Conservation (phyloP, 2,888 invertebrate species). For the Noctua pronuba region DNA sequence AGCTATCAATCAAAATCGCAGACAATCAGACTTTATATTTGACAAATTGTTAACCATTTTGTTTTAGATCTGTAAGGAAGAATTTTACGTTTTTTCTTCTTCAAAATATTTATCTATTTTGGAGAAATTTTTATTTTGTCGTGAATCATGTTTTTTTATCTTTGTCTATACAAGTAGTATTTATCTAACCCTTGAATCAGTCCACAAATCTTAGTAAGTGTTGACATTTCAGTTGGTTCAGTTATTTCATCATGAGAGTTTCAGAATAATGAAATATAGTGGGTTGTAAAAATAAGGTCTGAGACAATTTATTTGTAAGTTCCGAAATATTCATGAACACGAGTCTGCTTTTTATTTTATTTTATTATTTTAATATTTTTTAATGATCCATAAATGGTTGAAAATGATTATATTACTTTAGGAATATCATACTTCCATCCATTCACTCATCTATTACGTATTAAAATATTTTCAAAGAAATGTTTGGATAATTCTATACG, state of each 20-base stretch:
- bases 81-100: not conserved
- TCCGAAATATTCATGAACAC: not conserved
- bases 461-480: not conserved
- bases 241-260: not conserved
- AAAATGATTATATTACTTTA: not conserved
- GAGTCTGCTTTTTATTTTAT: not conserved
- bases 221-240: not conserved
- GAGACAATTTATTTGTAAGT: not conserved
- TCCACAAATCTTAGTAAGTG: not conserved
- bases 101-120: not conserved
- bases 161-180: not conserved
- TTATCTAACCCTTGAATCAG: not conserved
- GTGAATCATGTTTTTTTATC: not conserved
- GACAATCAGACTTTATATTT: constrained; percentile 22
- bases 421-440: not conserved
- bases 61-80: not conserved
- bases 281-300: not conserved
- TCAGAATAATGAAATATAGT: not conserved
- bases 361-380: not conserved
- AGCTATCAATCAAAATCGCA: constrained; percentile 50
- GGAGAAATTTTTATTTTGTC: not conserved
- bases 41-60: not conserved
- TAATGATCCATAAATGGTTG: not conserved
- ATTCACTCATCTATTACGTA: not conserved
- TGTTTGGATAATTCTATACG: not conserved